phyloP scores from a whole-genome alignment of 2,888 invertebrate genomes.

The Sesia bembeciformis region DNA sequence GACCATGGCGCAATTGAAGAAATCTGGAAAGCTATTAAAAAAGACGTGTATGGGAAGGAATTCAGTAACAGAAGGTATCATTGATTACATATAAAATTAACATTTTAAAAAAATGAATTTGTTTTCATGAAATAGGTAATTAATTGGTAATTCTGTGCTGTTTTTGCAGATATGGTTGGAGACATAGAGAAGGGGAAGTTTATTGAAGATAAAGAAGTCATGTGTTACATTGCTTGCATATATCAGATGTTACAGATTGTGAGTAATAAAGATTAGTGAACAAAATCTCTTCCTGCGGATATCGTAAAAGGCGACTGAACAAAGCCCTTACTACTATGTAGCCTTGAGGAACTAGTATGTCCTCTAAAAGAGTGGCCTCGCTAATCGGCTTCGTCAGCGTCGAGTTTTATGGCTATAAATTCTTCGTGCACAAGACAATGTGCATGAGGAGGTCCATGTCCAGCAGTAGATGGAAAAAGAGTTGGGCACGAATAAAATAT shows the following conservation, averaged over 20 bases:
- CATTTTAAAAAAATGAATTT: not conserved
- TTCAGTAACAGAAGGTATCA: slow-evolving; percentile 60
- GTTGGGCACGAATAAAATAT: too few species aligned
- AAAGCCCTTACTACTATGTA: too few species aligned
- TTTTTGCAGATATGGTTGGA: slow-evolving; percentile 43
- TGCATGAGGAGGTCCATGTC: too few species aligned
- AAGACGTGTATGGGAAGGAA: slow-evolving; percentile 77
- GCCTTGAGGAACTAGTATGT: too few species aligned
- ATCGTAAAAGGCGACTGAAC: too few species aligned
- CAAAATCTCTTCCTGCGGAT: too few species aligned
- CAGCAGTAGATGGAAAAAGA: too few species aligned
- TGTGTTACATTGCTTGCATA: slow-evolving; percentile 63
- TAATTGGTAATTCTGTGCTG: slow-evolving; percentile 2
- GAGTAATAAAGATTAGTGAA: slow-evolving; percentile 15
- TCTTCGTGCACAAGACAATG: too few species aligned
- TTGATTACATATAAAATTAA: not conserved
- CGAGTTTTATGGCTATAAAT: too few species aligned
- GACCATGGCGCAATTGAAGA: slow-evolving; percentile 74
- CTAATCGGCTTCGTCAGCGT: too few species aligned
- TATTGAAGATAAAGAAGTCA: slow-evolving; percentile 50
- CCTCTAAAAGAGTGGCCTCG: too few species aligned
- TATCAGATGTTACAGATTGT: slow-evolving; percentile 54
- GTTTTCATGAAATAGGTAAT: slow-evolving; percentile 19
- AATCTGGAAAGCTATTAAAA: slow-evolving; percentile 73
- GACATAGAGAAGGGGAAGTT: slow-evolving; percentile 55